Conservation (phyloP, 2,888 invertebrate genomes). For the Drosophila birchii region DNA sequence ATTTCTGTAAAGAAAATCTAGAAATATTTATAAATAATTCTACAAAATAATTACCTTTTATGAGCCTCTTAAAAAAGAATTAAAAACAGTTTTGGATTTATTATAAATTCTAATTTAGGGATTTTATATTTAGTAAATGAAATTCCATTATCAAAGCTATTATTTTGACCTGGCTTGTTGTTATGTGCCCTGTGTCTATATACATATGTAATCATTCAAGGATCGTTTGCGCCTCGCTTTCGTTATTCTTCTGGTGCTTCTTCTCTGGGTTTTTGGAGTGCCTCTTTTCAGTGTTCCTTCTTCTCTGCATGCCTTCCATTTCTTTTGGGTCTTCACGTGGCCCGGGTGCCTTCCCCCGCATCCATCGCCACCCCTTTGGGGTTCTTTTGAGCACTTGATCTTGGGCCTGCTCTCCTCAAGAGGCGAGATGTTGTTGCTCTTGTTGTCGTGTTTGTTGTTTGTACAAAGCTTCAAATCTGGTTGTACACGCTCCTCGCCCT, state of each 20-base stretch:
- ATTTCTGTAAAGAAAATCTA: not conserved
- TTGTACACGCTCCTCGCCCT: constrained; percentile 39
- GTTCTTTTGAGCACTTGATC: constrained; percentile 75
- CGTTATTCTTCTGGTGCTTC: constrained; percentile 36
- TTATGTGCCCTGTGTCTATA: constrained; percentile 13
- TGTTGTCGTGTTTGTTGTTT: constrained; percentile 57
- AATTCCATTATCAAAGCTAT: not conserved
- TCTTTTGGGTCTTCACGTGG: constrained; percentile 36
- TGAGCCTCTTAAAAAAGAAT: too few relatives aligned
- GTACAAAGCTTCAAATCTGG: constrained; percentile 79
- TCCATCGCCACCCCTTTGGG: constrained; percentile 20
- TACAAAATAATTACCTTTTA: too few relatives aligned
- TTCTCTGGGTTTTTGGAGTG: constrained; percentile 60
- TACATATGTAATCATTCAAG: constrained; percentile 63
- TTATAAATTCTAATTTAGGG: too few relatives aligned
- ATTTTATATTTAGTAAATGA: not conserved
- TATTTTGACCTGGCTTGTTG: not conserved
- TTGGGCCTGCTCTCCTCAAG: constrained; percentile 58
- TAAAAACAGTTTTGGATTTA: too few relatives aligned
- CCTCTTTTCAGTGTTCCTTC: constrained; percentile 56
- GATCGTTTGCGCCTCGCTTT: constrained; percentile 70
- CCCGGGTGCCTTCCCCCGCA: not conserved
- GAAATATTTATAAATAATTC: too few relatives aligned
- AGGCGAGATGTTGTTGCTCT: constrained; percentile 24
- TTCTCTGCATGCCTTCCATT: constrained; percentile 26